These are phyloP conservation scores for Volucella inflata DNA, from an alignment of 2,888 invertebrate genomes.

Conservation along the genomic window DNA sequence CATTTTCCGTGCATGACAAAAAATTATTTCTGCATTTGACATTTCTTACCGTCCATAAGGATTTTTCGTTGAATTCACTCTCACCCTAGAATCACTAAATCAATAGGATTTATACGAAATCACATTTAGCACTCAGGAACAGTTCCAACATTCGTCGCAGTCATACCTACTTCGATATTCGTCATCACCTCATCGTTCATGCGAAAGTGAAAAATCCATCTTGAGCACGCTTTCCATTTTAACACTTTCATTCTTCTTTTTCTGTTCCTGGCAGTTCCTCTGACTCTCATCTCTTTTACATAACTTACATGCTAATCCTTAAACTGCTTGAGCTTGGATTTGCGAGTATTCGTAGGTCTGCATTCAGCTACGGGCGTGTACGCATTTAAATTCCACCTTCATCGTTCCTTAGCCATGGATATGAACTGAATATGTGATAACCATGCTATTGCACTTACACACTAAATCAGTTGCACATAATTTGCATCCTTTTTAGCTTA, in stretches of 20 bases:
- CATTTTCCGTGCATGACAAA: no score
- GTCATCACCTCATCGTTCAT: no score
- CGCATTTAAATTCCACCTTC: slow-evolving; percentile 20
- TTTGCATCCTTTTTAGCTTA: slow-evolving; percentile 25
- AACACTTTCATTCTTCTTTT: background rate
- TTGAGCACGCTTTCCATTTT: slow-evolving; percentile 30
- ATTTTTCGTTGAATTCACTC: no score
- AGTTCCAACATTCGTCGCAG: no score
- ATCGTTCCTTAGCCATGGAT: background rate
- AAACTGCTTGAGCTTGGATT: no score
- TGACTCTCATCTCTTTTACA: background rate
- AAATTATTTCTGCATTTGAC: no score
- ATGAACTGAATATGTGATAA: slow-evolving; percentile 53
- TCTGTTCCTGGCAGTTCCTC: background rate
- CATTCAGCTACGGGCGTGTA: background rate
- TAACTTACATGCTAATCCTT: background rate
- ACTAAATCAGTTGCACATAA: slow-evolving; percentile 51
- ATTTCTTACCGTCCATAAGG: no score
- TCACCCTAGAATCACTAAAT: no score
- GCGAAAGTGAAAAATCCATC: background rate
- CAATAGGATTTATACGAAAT: no score
- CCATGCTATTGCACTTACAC: slow-evolving; percentile 34
- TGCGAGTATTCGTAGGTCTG: background rate
- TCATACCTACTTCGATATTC: no score
- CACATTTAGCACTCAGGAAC: no score